A percentile compares a stretch with the other conserved stretches of the same genome.
These are phyloP conservation scores for Syrphus vitripennis DNA, from an alignment of 2,888 invertebrate species.

Conservation along the genomic window DNA sequence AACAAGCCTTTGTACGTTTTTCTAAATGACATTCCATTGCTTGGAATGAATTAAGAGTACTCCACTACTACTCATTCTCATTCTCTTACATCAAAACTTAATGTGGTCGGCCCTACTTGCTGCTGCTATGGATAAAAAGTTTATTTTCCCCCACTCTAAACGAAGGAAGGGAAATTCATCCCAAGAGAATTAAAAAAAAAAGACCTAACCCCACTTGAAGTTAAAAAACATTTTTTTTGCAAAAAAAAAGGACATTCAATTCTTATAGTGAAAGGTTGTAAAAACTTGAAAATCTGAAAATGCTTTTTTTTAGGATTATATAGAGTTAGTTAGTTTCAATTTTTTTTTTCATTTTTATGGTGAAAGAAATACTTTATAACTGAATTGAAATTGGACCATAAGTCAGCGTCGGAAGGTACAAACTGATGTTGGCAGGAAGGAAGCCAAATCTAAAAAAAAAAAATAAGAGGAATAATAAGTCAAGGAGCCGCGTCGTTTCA, in stretches of 20 bases:
- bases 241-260: constrained; percentile 21
- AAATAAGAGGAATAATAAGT: constrained; percentile 41
- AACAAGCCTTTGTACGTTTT: constrained; percentile 46
- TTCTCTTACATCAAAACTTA: background rate
- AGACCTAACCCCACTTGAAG: background rate
- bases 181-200: background rate
- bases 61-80: background rate
- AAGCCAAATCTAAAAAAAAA: too few relatives aligned
- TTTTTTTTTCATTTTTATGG: background rate
- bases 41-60: constrained; percentile 13
- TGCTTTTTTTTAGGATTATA: background rate
- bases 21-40: constrained; percentile 52
- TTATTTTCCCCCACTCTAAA: constrained; percentile 5
- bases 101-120: constrained; percentile 6
- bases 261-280: constrained; percentile 41
- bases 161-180: background rate
- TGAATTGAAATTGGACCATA: constrained; percentile 52
- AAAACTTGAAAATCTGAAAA: background rate
- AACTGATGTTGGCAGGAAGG: too few relatives aligned
- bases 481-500: constrained; percentile 45
- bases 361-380: constrained; percentile 28
- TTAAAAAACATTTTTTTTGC: constrained; percentile 20
- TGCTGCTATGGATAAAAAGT: background rate
- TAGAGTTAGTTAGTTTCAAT: too few relatives aligned
- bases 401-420: constrained; percentile 17